Percentiles rank a stretch among this genome's conserved stretches.
These are phyloP conservation scores for Malacoctenus gilli DNA, from an alignment of 2,797 vertebrate genomes.

Conservation along the genomic window DNA sequence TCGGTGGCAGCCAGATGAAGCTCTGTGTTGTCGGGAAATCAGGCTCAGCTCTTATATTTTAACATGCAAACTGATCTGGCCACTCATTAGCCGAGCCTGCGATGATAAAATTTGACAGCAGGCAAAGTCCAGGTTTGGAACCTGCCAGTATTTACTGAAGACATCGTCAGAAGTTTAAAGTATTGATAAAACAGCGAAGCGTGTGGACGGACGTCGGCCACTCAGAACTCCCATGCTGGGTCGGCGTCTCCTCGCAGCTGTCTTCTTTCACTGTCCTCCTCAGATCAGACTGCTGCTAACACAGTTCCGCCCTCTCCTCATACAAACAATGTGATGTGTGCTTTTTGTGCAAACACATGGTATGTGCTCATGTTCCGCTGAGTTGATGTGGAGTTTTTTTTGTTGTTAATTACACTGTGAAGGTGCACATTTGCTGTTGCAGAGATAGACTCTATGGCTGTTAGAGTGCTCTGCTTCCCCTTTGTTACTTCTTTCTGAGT, in stretches of 20 bases:
- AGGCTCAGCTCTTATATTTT: too few species aligned
- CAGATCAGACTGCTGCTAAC: conserved; percentile 22
- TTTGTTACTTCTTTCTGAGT: conserved; percentile 3
- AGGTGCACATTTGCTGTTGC: not conserved
- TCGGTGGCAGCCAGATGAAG: too few species aligned
- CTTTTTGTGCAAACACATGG: conserved; percentile 8
- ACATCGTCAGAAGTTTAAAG: conserved; percentile 17
- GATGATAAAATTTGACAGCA: too few species aligned
- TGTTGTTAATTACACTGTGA: conserved; percentile 4
- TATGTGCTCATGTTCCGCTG: conserved; percentile 2
- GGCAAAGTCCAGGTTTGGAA: too few species aligned
- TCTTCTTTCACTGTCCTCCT: conserved; percentile 11
- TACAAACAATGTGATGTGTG: not conserved
- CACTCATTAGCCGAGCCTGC: too few species aligned
- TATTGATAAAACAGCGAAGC: conserved; percentile 13
- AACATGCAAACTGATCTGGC: too few species aligned
- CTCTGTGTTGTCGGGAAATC: too few species aligned
- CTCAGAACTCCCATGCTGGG: conserved; percentile 51
- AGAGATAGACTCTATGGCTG: not conserved
- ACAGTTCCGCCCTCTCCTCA: conserved; percentile 7
- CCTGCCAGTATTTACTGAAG: too few species aligned
- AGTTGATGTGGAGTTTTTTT: conserved; percentile 18
- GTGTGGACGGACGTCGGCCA: conserved; percentile 26
- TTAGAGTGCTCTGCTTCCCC: not conserved
- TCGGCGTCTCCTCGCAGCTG: conserved; percentile 29